A percentile compares a stretch with the other conserved stretches of the same genome.
These are phyloP conservation scores for Leptatherina wallacei DNA, from an alignment of 2,797 vertebrate species.

Conservation along the genomic window DNA sequence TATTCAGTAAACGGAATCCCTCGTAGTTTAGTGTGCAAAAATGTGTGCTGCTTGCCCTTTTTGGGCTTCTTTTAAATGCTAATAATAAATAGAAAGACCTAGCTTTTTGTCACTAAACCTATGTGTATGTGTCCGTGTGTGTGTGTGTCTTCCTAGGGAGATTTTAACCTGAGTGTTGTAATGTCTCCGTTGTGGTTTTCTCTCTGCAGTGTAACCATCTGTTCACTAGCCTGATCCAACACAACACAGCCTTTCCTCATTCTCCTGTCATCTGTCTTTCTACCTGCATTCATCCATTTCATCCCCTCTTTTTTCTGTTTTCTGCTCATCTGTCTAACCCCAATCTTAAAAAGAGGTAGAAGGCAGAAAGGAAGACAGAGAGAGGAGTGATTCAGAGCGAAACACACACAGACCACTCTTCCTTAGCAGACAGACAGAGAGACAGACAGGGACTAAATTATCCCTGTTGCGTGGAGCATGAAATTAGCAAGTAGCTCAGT, in stretches of 20 bases:
- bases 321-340: not conserved
- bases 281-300: not conserved
- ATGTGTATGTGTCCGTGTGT: slow-evolving; percentile 3
- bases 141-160: slow-evolving; percentile 61
- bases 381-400: slow-evolving; percentile 37
- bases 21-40: not conserved
- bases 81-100: slow-evolving; percentile 60
- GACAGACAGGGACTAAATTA: slow-evolving; percentile 73
- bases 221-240: slow-evolving; percentile 64
- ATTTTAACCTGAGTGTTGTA: slow-evolving; percentile 82
- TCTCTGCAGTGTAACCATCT: slow-evolving; percentile 79
- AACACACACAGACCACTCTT: slow-evolving; percentile 31
- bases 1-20: not conserved
- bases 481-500: slow-evolving; percentile 81
- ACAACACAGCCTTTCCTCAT: slow-evolving; percentile 39
- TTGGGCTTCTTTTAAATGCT: slow-evolving; percentile 23
- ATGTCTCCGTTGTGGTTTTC: slow-evolving; percentile 74
- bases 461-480: slow-evolving; percentile 77
- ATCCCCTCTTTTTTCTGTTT: not conserved
- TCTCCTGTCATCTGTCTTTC: slow-evolving; percentile 38
- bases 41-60: not conserved
- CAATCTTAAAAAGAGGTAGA: slow-evolving; percentile 22
- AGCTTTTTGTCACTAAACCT: slow-evolving; percentile 49
- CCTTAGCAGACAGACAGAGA: slow-evolving; percentile 35
- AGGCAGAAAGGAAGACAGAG: slow-evolving; percentile 13